These are phyloP conservation scores for Cheirogaleus medius DNA, from an alignment of 2,113 vertebrate species.

Conservation along the genomic window DNA sequence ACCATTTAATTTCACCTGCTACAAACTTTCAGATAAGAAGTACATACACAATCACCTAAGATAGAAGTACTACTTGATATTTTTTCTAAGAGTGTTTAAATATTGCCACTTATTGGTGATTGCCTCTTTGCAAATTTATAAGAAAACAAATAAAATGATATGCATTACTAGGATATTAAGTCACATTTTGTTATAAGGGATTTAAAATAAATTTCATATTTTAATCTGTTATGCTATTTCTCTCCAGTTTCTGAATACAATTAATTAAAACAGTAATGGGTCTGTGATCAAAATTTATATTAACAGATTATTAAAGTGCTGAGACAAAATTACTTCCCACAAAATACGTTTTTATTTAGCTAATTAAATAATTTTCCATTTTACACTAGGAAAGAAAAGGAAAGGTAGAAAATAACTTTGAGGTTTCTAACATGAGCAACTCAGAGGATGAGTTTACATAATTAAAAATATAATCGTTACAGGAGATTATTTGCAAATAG, in stretches of 20 bases:
- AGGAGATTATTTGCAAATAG: slow-evolving; percentile 15
- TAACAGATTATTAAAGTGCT: slow-evolving; percentile 58
- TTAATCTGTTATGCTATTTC: slow-evolving; percentile 60
- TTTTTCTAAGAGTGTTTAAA: slow-evolving; percentile 47
- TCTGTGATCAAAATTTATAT: slow-evolving; percentile 65
- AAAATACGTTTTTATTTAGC: slow-evolving; percentile 60
- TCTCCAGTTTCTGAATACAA: slow-evolving; percentile 57
- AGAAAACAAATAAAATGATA: slow-evolving; percentile 59
- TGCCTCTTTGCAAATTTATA: slow-evolving; percentile 41
- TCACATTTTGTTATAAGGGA: slow-evolving; percentile 32
- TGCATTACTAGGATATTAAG: slow-evolving; percentile 35
- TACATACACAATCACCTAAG: neutral
- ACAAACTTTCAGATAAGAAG: slow-evolving; percentile 52
- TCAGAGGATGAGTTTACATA: neutral
- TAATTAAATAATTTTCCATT: slow-evolving; percentile 59
- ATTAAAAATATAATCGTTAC: slow-evolving; percentile 39
- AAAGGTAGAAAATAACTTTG: slow-evolving; percentile 45
- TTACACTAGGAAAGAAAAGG: slow-evolving; percentile 16
- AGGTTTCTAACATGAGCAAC: slow-evolving; percentile 44
- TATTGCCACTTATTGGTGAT: slow-evolving; percentile 40
- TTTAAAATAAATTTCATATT: slow-evolving; percentile 64
- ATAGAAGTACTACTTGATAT: neutral
- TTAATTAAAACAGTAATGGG: slow-evolving; percentile 63
- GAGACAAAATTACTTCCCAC: slow-evolving; percentile 62
- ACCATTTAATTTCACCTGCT: slow-evolving; percentile 61